Percentiles rank a stretch among this genome's conserved stretches.
phyloP scores from a whole-genome alignment of 2,113 vertebrate species.

The Puma concolor region DNA sequence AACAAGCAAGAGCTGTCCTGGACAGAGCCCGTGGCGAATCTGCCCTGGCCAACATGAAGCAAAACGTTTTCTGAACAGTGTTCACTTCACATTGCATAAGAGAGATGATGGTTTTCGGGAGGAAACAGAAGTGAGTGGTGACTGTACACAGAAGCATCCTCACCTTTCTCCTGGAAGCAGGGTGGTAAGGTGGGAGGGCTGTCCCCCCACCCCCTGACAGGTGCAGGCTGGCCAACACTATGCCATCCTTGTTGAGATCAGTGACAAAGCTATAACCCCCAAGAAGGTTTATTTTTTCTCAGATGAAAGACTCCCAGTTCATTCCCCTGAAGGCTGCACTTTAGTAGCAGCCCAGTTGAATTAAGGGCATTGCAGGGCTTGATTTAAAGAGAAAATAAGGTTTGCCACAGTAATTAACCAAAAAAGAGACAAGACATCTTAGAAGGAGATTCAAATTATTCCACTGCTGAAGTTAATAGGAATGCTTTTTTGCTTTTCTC shows the following conservation, averaged over 20 bases:
- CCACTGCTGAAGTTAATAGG: background rate
- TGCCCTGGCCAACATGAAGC: background rate
- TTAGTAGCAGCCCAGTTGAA: background rate
- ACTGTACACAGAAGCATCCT: background rate
- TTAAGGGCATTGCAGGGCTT: background rate
- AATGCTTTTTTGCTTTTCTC: constrained; percentile 34
- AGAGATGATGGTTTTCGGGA: background rate
- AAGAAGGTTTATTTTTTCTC: background rate
- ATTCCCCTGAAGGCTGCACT: background rate
- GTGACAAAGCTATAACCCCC: background rate
- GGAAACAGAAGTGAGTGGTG: background rate
- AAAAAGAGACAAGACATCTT: background rate
- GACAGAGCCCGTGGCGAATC: background rate
- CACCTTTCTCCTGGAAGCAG: no score
- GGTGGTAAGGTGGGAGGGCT: background rate
- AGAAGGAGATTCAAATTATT: constrained; percentile 23
- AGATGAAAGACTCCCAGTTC: background rate
- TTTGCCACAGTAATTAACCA: constrained; percentile 43
- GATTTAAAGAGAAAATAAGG: constrained; percentile 55
- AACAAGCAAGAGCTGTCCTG: background rate
- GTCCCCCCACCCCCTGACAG: background rate
- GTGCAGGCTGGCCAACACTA: rapidly evolving
- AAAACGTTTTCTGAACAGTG: background rate
- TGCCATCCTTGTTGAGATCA: background rate
- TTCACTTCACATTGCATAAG: background rate